Percentiles rank a stretch among this genome's conserved stretches.
These are phyloP conservation scores for Pecten maximus DNA, from an alignment of 2,888 invertebrate genomes.

Conservation along the genomic window DNA sequence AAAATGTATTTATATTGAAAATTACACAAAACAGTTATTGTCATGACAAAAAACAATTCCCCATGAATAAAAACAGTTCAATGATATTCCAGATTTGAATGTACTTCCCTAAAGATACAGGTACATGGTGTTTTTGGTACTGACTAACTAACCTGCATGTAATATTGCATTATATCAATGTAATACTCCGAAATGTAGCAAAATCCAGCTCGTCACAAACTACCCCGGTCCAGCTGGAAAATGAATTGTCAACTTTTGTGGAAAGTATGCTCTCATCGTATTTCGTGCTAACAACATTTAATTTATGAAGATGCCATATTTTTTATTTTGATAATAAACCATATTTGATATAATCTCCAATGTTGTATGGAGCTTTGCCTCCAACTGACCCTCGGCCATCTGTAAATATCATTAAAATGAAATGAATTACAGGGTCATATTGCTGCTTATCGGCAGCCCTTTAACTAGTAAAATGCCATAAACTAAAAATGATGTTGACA, in stretches of 20 bases:
- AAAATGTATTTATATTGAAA: no score
- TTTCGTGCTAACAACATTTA: neutral
- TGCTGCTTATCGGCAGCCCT: neutral
- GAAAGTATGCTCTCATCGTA: neutral
- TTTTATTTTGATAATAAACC: neutral
- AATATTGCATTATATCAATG: neutral
- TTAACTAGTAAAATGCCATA: neutral
- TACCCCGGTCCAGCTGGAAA: neutral
- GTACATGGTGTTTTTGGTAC: no score
- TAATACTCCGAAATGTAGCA: neutral
- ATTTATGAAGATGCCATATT: conserved; percentile 14
- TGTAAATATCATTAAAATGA: neutral
- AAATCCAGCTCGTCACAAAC: neutral
- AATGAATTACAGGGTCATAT: neutral
- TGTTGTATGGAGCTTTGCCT: neutral
- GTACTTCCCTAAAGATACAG: no score
- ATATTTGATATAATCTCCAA: neutral
- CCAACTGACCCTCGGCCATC: neutral
- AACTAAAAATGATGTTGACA: neutral
- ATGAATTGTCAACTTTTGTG: neutral
- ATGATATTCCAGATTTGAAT: no score
- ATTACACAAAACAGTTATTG: no score
- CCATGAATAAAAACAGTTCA: no score
- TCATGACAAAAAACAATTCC: no score
- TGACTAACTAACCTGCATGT: neutral